Evolutionary conservation across 35 echinoderm and acorn worm species (phyloP).

Genomic region (Heliocidaris tuberculata): DNA sequence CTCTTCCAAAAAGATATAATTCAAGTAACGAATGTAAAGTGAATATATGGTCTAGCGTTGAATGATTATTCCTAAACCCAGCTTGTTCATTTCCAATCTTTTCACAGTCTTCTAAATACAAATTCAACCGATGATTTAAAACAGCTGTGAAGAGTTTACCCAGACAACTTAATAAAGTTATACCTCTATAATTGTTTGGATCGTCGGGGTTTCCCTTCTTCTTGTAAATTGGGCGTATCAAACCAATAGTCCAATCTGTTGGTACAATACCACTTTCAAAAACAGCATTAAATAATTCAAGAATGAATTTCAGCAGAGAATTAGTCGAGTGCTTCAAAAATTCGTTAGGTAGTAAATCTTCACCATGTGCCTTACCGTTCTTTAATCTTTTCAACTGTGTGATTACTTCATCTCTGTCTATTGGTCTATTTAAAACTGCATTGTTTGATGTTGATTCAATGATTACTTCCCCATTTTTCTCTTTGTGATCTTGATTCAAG

Average conservation of each 20-base stretch:
- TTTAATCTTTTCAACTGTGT: neutral
- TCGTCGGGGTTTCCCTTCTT: constrained; percentile 34
- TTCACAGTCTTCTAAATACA: constrained; percentile 37
- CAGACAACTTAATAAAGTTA: constrained; percentile 41
- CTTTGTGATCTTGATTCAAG: neutral
- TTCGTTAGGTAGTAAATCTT: constrained; percentile 52
- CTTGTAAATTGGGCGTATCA: constrained; percentile 13
- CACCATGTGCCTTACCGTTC: constrained; percentile 43
- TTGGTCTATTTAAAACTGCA: neutral
- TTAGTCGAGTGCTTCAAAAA: constrained; percentile 40
- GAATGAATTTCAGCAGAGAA: neutral
- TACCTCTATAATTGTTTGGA: constrained; percentile 34
- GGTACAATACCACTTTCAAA: constrained; percentile 34
- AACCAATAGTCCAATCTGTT: constrained; percentile 29
- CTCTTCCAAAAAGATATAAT: constrained; percentile 43
- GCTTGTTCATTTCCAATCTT: constrained; percentile 48
- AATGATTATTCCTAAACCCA: constrained; percentile 62
- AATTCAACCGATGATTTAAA: constrained; percentile 45
- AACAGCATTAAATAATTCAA: constrained; percentile 45
- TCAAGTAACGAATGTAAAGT: constrained; percentile 57
- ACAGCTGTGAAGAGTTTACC: constrained; percentile 58
- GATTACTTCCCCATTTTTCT: neutral
- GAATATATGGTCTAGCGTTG: constrained; percentile 46
- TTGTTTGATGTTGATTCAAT: neutral
- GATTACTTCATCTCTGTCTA: neutral